These are phyloP conservation scores for Takifugu bimaculatus DNA, from an alignment of 2,113 vertebrate genomes.

Conservation along the genomic window DNA sequence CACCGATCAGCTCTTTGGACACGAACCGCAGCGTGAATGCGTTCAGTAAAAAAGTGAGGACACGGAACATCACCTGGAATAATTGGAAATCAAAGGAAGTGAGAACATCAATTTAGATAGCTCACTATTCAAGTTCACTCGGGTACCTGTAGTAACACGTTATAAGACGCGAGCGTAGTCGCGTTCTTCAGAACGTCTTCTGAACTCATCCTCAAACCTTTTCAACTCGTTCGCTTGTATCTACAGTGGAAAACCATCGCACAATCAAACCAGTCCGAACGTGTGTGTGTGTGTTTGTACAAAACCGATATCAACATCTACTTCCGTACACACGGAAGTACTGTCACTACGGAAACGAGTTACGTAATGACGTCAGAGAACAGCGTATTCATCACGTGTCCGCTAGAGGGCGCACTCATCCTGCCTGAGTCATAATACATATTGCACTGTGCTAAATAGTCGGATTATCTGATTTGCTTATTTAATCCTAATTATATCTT, in stretches of 20 bases:
- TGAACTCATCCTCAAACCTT: constrained; percentile 65
- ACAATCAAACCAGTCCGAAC: neutral
- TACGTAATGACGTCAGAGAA: constrained; percentile 40
- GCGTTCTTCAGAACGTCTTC: constrained; percentile 68
- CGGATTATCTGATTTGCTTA: neutral
- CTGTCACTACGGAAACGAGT: neutral
- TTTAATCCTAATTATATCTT: neutral
- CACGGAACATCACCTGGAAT: constrained; percentile 85
- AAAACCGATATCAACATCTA: no score
- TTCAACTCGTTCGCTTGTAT: neutral
- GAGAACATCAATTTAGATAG: neutral
- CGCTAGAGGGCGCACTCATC: constrained; percentile 38
- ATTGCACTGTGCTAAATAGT: neutral
- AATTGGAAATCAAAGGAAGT: neutral
- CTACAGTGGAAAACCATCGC: neutral
- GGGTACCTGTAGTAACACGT: constrained; percentile 73
- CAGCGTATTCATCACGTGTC: rapidly evolving
- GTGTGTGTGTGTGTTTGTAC: no score
- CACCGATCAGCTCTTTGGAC: constrained; percentile 87
- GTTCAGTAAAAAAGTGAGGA: constrained; percentile 88
- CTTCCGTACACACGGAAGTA: constrained; percentile 64
- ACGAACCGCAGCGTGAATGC: constrained; percentile 93
- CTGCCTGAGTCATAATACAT: no score
- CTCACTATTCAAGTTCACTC: neutral
- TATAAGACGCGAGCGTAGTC: constrained; percentile 74